Evolutionary conservation across 2,113 vertebrate genomes (phyloP).

Genomic region (Arizona elegans): DNA sequence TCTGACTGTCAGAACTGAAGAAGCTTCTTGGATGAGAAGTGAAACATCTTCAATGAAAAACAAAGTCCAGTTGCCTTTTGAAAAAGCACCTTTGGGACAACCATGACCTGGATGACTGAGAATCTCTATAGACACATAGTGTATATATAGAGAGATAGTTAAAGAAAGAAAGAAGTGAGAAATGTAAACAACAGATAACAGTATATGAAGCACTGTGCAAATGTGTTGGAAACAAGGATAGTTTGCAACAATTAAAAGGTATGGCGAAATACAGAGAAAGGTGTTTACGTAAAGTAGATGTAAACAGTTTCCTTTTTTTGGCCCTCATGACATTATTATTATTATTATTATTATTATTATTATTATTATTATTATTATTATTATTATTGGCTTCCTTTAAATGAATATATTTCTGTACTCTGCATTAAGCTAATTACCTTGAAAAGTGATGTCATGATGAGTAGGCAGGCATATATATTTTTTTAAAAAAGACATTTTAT

Average conservation of each 20-base stretch:
- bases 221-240: background rate
- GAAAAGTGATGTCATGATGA: background rate
- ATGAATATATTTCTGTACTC: background rate
- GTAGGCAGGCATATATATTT: background rate
- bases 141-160: background rate
- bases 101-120: background rate
- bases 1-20: background rate
- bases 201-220: background rate
- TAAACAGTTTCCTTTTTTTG: background rate
- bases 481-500: background rate
- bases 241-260: background rate
- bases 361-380: background rate
- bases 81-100: background rate
- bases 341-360: background rate
- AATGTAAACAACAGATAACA: background rate
- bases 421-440: background rate
- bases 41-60: background rate
- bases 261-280: background rate
- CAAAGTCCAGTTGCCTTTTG: background rate
- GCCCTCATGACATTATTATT: background rate
- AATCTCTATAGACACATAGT: background rate
- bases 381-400: background rate
- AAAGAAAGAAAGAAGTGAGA: background rate
- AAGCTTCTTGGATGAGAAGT: too few species aligned
- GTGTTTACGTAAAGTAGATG: background rate